These are phyloP conservation scores for Epizoanthus rinbou DNA, from an alignment of 92 coral and sea anemone genomes.

Conservation along the genomic window DNA sequence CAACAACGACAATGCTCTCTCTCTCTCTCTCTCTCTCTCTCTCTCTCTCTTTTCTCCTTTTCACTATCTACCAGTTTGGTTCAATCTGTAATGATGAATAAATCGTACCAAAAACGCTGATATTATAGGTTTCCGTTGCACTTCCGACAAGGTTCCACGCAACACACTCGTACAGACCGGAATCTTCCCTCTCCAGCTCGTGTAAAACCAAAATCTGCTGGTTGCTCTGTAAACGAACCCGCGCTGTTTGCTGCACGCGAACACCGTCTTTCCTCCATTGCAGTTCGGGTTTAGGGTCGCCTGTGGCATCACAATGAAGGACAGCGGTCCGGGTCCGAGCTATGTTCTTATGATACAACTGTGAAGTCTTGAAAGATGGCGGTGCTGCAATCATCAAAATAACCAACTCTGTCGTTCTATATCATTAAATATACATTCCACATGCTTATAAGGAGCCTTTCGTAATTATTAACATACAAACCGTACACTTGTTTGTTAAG, in stretches of 20 bases:
- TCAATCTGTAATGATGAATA: too few relatives aligned
- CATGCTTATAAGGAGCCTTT: too few relatives aligned
- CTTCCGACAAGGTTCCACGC: constrained; percentile 19
- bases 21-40: too few relatives aligned
- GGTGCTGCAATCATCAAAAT: background rate
- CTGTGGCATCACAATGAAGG: constrained; percentile 7
- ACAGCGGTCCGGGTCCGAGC: background rate
- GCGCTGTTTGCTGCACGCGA: background rate
- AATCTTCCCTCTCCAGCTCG: background rate
- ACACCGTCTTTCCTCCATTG: constrained; percentile 16
- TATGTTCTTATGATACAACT: background rate
- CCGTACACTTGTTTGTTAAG: too few relatives aligned
- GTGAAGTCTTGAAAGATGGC: background rate
- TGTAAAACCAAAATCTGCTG: background rate
- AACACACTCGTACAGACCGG: constrained; percentile 21
- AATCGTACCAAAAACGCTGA: constrained; percentile 19
- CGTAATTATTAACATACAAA: too few relatives aligned
- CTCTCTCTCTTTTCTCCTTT: too few relatives aligned
- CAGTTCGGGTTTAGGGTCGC: background rate
- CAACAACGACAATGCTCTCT: too few relatives aligned
- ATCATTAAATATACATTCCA: too few relatives aligned
- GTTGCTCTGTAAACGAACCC: background rate
- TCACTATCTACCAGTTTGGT: too few relatives aligned
- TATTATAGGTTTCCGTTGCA: background rate
- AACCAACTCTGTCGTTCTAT: background rate